A percentile compares a stretch with the other conserved stretches of the same genome.
phyloP scores from a whole-genome alignment of 2,113 vertebrate species.

The Cyprinodon brontotheroides region DNA sequence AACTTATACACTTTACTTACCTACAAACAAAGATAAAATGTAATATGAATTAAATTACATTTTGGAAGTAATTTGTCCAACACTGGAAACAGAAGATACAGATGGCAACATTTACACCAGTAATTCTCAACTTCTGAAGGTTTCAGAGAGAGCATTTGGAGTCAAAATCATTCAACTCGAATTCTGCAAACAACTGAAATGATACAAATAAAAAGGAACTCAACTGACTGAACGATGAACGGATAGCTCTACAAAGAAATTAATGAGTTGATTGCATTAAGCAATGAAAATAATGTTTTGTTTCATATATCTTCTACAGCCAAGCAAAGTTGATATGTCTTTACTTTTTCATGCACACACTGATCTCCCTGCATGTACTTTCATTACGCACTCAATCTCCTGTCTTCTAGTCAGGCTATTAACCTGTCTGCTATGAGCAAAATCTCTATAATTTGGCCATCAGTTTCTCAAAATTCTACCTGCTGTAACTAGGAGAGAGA shows the following conservation, averaged over 20 bases:
- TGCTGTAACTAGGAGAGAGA: slow-evolving; percentile 38
- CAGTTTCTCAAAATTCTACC: slow-evolving; percentile 71
- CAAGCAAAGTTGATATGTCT: slow-evolving; percentile 15
- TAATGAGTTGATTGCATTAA: background rate
- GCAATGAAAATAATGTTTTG: background rate
- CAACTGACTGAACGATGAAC: background rate
- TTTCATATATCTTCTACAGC: slow-evolving; percentile 10
- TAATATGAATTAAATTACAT: too few relatives aligned
- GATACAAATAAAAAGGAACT: too few relatives aligned
- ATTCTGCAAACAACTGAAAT: too few relatives aligned
- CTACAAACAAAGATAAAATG: too few relatives aligned
- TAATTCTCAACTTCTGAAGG: too few relatives aligned
- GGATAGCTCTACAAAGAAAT: background rate
- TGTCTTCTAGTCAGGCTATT: slow-evolving; percentile 68
- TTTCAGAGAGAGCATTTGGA: too few relatives aligned
- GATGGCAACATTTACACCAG: too few relatives aligned
- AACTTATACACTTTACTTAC: too few relatives aligned
- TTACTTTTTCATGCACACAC: slow-evolving; percentile 20
- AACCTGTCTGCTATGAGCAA: slow-evolving; percentile 68
- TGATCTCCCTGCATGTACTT: slow-evolving; percentile 6
- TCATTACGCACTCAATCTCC: slow-evolving; percentile 26
- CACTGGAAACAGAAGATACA: too few relatives aligned
- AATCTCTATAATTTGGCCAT: slow-evolving; percentile 76
- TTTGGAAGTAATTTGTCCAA: too few relatives aligned
- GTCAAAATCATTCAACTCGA: too few relatives aligned